Evolutionary conservation across 1,140 invertebrate species (phyloP).

Genomic region (Orius insidiosus): DNA sequence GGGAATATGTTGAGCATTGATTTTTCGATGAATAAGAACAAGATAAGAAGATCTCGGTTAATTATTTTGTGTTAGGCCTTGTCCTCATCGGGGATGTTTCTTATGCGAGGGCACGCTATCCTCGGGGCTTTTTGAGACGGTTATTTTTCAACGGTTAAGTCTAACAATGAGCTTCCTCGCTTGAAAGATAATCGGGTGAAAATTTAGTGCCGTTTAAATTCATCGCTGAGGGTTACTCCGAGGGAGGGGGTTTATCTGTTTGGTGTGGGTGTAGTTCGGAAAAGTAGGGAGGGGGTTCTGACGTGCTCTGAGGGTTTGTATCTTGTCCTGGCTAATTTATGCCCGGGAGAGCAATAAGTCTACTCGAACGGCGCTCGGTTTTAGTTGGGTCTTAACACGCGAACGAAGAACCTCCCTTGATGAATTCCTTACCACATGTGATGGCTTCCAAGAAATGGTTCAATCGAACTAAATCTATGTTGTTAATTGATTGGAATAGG

Average conservation of each 20-base stretch:
- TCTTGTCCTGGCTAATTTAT: constrained; percentile 3
- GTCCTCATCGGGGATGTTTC: background rate
- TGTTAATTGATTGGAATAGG: too few relatives aligned
- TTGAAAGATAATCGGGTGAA: background rate
- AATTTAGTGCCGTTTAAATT: constrained; percentile 2
- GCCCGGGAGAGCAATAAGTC: constrained; percentile 1
- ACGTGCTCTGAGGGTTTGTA: constrained; percentile 1
- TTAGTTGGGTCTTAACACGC: too few relatives aligned
- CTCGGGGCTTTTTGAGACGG: too few relatives aligned
- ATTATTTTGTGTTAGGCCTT: background rate
- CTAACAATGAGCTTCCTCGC: background rate
- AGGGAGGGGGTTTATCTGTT: background rate
- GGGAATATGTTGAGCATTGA: too few relatives aligned
- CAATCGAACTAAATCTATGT: too few relatives aligned
- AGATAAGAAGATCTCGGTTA: background rate
- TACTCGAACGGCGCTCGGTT: background rate
- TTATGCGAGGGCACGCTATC: too few relatives aligned
- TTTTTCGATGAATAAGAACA: background rate
- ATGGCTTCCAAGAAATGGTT: too few relatives aligned
- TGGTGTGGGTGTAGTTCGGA: background rate
- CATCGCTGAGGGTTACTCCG: background rate
- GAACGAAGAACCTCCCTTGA: too few relatives aligned
- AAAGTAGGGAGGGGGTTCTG: background rate
- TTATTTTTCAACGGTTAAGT: too few relatives aligned
- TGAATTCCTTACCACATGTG: too few relatives aligned